These are phyloP conservation scores for Lepus timidus DNA, from an alignment of 2,113 vertebrate species.

Conservation along the genomic window DNA sequence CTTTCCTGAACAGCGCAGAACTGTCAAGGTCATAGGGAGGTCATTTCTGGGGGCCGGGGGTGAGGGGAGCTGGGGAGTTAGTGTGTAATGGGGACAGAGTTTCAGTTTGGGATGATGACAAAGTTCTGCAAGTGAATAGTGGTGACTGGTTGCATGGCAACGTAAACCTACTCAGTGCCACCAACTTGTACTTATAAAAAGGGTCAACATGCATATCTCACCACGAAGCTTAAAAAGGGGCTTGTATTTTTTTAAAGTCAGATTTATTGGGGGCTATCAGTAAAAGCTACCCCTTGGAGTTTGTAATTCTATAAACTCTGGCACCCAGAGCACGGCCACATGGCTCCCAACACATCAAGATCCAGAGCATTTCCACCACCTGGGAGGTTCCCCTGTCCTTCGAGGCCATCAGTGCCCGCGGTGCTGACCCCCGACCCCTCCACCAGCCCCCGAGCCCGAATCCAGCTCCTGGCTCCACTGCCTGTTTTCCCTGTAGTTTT, in stretches of 20 bases:
- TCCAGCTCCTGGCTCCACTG: neutral
- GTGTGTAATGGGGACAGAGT: accelerated
- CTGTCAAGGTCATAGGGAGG: neutral
- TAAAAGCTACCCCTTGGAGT: neutral
- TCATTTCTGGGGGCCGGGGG: neutral
- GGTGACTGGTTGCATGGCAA: accelerated
- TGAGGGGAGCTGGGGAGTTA: neutral
- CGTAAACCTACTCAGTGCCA: neutral
- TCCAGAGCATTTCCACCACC: neutral
- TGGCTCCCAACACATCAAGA: neutral
- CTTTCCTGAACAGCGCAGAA: neutral
- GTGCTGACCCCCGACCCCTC: too few relatives aligned
- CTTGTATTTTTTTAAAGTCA: conserved; percentile 24
- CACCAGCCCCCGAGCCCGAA: too few relatives aligned
- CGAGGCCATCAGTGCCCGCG: neutral
- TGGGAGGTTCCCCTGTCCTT: neutral
- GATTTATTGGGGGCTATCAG: neutral
- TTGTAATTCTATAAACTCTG: neutral
- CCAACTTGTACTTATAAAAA: neutral
- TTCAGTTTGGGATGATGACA: neutral
- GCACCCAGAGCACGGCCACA: accelerated
- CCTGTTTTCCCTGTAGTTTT: neutral
- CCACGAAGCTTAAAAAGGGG: neutral
- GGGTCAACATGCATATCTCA: neutral
- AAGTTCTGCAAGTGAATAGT: neutral